A percentile compares a stretch with the other conserved stretches of the same genome.
These are phyloP conservation scores for Steinernema scapterisci DNA, from an alignment of 2,888 invertebrate species.

Conservation along the genomic window DNA sequence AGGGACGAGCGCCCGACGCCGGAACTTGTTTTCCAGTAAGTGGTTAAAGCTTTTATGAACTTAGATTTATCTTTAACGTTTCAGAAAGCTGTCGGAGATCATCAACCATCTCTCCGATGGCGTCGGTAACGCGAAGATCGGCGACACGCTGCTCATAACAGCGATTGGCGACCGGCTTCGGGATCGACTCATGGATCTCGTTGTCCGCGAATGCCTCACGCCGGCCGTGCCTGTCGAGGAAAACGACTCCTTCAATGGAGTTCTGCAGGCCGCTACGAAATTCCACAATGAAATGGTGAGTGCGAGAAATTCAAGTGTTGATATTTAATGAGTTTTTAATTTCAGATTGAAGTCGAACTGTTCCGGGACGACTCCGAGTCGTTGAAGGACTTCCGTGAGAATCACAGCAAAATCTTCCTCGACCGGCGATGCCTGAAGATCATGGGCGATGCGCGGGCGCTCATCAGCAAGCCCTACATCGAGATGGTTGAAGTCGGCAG, in stretches of 20 bases:
- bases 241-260: slow-evolving; percentile 34
- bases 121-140: background rate
- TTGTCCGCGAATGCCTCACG: slow-evolving; percentile 44
- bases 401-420: slow-evolving; percentile 49
- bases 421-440: slow-evolving; percentile 54
- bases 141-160: background rate
- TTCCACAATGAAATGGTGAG: background rate
- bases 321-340: background rate
- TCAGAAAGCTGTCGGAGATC: background rate
- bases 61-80: background rate
- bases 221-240: slow-evolving; percentile 42
- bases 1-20: background rate
- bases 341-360: slow-evolving; percentile 10
- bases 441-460: slow-evolving; percentile 52
- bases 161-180: slow-evolving; percentile 9
- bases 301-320: background rate
- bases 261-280: background rate
- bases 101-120: background rate
- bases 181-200: slow-evolving; percentile 34
- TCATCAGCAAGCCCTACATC: slow-evolving; percentile 52
- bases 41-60: background rate
- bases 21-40: background rate
- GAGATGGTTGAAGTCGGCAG: slow-evolving; percentile 40
- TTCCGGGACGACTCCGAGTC: background rate
- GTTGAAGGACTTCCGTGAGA: slow-evolving; percentile 12